A percentile compares a stretch with the other conserved stretches of the same genome.
Evolutionary conservation across 2,797 vertebrate species (phyloP).

Genomic region (Micropoecilia bifurca): DNA sequence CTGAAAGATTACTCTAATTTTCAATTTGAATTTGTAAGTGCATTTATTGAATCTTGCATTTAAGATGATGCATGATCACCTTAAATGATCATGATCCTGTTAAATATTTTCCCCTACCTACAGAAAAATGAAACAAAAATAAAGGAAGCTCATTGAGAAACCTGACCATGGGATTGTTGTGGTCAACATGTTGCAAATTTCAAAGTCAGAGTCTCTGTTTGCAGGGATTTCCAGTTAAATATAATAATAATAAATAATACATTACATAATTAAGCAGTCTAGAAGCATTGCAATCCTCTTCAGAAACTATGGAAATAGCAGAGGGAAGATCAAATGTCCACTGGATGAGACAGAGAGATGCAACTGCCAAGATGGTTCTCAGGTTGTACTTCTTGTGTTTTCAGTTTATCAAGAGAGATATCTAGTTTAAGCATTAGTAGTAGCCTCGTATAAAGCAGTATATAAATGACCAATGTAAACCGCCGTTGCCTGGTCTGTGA

Average conservation of each 20-base stretch:
- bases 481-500: slow-evolving; percentile 9
- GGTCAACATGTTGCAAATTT: background rate
- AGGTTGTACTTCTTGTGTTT: too few relatives aligned
- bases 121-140: background rate
- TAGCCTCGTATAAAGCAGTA: background rate
- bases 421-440: background rate
- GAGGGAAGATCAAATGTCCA: too few relatives aligned
- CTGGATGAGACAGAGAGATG: too few relatives aligned
- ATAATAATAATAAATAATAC: too few relatives aligned
- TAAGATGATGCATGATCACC: background rate
- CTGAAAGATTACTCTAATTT: background rate
- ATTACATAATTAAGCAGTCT: too few relatives aligned
- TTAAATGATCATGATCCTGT: background rate
- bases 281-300: too few relatives aligned
- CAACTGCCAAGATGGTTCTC: too few relatives aligned
- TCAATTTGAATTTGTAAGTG: background rate
- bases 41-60: background rate
- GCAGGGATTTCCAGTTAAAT: too few relatives aligned
- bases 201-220: background rate
- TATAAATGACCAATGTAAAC: background rate
- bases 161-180: background rate
- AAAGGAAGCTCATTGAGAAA: background rate
- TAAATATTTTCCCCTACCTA: background rate
- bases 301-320: too few relatives aligned
- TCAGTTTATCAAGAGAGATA: background rate